These are phyloP conservation scores for Nowickia ferox DNA, from an alignment of 2,888 invertebrate species.

Conservation along the genomic window DNA sequence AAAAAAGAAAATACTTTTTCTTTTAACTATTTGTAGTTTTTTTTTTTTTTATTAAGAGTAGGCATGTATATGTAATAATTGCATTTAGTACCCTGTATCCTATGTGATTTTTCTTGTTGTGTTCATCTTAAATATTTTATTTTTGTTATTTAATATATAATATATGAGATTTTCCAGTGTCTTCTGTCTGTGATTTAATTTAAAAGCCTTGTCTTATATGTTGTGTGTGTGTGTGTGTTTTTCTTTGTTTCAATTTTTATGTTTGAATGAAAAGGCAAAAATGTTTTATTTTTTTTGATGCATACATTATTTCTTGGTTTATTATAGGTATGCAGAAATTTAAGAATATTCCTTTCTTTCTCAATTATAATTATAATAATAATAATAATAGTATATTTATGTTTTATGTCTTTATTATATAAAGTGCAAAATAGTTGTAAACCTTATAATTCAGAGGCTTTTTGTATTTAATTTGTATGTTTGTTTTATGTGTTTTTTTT, in stretches of 20 bases:
- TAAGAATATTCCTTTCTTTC: conserved; percentile 45
- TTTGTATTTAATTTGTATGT: conserved; percentile 52
- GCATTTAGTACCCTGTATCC: conserved; percentile 98
- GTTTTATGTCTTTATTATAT: conserved; percentile 66
- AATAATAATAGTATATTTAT: conserved; percentile 40
- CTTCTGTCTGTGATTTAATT: conserved; percentile 45
- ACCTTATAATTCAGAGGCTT: conserved; percentile 72
- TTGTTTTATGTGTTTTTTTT: conserved; percentile 42
- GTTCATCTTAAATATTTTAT: conserved; percentile 64
- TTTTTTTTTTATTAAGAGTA: conserved; percentile 68
- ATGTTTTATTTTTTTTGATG: conserved; percentile 54
- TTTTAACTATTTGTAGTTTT: conserved; percentile 13
- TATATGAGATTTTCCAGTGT: conserved; percentile 37
- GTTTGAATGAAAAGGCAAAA: conserved; percentile 68
- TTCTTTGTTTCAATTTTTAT: conserved; percentile 25
- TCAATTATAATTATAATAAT: conserved; percentile 38
- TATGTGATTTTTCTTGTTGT: conserved; percentile 82
- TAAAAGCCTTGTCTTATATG: conserved; percentile 54
- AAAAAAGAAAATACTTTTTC: conserved; percentile 15
- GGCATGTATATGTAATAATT: conserved; percentile 87
- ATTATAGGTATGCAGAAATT: conserved; percentile 52
- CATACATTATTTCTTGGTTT: conserved; percentile 38
- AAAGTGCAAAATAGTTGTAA: conserved; percentile 73
- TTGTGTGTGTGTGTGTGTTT: conserved; percentile 3
- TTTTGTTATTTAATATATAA: conserved; percentile 45